Evolutionary conservation across 2,797 vertebrate genomes (phyloP), one percentile per base, ranked within the genome.

Genomic region (Acanthurus tractus): DNA sequence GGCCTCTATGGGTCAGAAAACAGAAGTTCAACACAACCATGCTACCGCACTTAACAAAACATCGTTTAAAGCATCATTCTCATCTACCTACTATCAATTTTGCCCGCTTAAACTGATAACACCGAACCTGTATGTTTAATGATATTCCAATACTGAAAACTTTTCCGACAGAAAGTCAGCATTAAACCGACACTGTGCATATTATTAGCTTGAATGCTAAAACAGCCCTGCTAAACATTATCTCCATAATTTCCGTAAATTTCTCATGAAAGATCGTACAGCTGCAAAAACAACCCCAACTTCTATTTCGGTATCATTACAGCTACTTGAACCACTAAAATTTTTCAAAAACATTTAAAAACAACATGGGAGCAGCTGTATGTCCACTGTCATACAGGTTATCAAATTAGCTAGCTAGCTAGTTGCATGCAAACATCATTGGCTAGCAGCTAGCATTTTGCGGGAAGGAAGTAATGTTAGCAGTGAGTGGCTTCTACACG

Each of bases 1-100:
- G 98, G 97, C 98, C 98, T 98, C 98, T 99, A 97, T 97, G 95
- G 97, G 98, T 96, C 96, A 96, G 93, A 98, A 97, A 98, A 97
- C 96, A 97, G 97, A 97, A 98, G 96, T 98, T 98, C 97, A 99
- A 88, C 96, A 88, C 88, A 90, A 95, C 93, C 83, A 94, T 94
- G 91, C 92, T 87, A 91, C 88, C 85, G 76, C 87, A 94, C 93
- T 94, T 87, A 80, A 55, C 59, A 91, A 94, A 96, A 95, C 85
- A 89, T 89, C 89, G 75, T 92, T 92, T 94, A 93, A 94, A 95
- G 79, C 90, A 88, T 82, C 71, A 85, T 76, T 93, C 50, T 55
- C 48, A 68, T 55, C 76, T 59, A 45, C 74, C 53, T 54, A 80
- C 2, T 29, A 11, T 66, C 12, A 9, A 36, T 57, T 70, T 36